These are phyloP conservation scores for Cynopterus sphinx DNA, from an alignment of 2,797 vertebrate genomes.

Conservation along the genomic window DNA sequence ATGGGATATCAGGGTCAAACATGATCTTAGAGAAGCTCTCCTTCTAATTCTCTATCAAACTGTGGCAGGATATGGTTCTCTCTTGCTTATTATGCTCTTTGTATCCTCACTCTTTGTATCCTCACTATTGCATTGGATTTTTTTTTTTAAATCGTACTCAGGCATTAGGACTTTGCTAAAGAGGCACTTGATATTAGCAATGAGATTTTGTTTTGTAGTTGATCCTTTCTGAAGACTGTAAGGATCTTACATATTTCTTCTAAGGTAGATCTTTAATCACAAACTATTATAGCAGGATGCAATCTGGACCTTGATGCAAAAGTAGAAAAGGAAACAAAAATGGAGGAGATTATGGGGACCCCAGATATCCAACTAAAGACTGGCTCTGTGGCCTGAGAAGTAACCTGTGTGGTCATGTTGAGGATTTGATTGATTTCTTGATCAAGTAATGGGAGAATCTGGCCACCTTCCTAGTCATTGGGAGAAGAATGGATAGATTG, in stretches of 20 bases:
- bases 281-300: neutral
- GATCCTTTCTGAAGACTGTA: neutral
- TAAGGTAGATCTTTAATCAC: neutral
- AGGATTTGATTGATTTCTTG: neutral
- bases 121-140: neutral
- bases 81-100: neutral
- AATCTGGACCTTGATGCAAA: neutral
- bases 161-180: neutral
- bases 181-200: neutral
- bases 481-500: neutral
- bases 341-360: neutral
- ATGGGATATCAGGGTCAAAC: neutral
- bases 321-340: neutral
- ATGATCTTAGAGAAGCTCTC: neutral
- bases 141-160: neutral
- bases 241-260: neutral
- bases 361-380: neutral
- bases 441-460: neutral
- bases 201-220: neutral
- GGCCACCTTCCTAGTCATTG: neutral
- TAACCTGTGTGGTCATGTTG: neutral
- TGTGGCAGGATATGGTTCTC: neutral
- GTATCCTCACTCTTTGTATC: neutral
- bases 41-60: neutral
- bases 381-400: neutral